Conservation (phyloP, 2,797 vertebrate genomes). For the Sebastes taczanowskii region DNA sequence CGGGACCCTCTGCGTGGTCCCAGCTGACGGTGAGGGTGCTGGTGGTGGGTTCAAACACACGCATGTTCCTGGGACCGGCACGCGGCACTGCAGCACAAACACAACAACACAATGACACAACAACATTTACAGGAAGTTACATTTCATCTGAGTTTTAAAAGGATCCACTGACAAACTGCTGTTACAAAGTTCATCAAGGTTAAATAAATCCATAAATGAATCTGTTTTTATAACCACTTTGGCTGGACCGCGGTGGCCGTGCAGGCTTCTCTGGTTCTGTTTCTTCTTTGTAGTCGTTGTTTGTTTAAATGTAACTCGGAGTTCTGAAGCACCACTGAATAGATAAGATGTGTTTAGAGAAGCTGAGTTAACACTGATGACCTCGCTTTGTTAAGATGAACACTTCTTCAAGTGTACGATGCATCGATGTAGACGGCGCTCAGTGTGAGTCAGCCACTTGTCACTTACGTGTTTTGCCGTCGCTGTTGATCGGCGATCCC, state of each 20-base stretch:
- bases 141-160: no score
- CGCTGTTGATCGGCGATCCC: conserved; percentile 80
- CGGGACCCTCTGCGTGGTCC: conserved; percentile 96
- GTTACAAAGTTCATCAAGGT: no score
- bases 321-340: not conserved
- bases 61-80: conserved; percentile 91
- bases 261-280: not conserved
- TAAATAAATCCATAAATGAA: no score
- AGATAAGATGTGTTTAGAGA: not conserved
- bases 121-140: no score
- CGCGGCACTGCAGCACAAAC: conserved; percentile 86
- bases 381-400: not conserved
- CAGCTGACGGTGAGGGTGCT: conserved; percentile 92
- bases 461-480: conserved; percentile 90
- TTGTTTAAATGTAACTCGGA: not conserved
- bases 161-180: no score
- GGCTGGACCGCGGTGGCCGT: no score
- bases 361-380: not conserved
- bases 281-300: not conserved
- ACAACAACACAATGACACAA: not conserved
- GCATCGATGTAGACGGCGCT: not conserved
- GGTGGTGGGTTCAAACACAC: conserved; percentile 92
- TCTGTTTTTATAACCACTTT: no score
- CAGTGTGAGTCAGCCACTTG: not conserved
- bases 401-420: not conserved